phyloP scores from a whole-genome alignment of 2,888 invertebrate genomes.

The Trissolcus brochymenae region DNA sequence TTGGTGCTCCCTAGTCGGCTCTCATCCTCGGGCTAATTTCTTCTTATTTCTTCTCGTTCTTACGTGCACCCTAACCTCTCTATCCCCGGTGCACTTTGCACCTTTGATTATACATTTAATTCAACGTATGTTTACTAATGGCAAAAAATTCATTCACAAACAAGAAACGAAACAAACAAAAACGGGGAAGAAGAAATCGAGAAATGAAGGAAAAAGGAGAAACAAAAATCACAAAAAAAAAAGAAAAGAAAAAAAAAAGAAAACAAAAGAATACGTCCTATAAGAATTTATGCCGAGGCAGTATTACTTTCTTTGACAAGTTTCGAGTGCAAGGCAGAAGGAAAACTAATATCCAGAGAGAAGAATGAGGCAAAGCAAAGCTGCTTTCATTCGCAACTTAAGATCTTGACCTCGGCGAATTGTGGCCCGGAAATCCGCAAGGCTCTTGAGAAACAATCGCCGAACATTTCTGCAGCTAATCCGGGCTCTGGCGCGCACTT shows the following conservation, averaged over 20 bases:
- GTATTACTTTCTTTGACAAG: constrained; percentile 30
- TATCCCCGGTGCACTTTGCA: constrained; percentile 28
- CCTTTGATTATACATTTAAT: neutral
- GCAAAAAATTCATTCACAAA: neutral
- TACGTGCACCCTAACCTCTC: constrained; percentile 38
- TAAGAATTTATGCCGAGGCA: neutral
- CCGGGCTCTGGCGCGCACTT: constrained; percentile 29
- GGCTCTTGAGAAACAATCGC: constrained; percentile 65
- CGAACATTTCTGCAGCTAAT: constrained; percentile 63
- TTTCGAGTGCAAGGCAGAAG: constrained; percentile 18
- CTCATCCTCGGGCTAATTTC: constrained; percentile 53
- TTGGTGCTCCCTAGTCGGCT: constrained; percentile 58
- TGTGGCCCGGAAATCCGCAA: constrained; percentile 49
- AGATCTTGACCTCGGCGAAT: constrained; percentile 61
- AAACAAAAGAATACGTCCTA: neutral
- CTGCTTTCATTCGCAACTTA: constrained; percentile 65
- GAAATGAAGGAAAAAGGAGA: neutral
- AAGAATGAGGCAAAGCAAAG: constrained; percentile 58
- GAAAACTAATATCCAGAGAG: constrained; percentile 45
- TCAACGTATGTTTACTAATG: too few relatives aligned
- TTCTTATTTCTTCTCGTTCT: constrained; percentile 44
- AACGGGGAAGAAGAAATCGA: too few relatives aligned
- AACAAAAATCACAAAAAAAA: neutral
- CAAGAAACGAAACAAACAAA: too few relatives aligned
- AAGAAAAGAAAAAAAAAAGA: neutral